Evolutionary conservation across 2,113 vertebrate genomes (phyloP).

Genomic region (Puffinus mauretanicus): DNA sequence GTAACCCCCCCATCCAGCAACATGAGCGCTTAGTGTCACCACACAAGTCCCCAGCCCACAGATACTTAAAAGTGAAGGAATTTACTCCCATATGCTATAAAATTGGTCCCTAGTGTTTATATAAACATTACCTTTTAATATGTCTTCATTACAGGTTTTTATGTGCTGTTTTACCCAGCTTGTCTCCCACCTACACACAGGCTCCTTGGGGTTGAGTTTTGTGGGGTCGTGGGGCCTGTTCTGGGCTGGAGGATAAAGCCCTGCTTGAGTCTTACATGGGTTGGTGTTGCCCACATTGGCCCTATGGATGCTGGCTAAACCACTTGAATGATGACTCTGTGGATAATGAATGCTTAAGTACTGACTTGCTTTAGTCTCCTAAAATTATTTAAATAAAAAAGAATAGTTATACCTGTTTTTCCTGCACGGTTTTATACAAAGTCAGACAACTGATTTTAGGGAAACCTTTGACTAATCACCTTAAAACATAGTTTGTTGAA

Average conservation of each 20-base stretch:
- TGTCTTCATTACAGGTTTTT: background rate
- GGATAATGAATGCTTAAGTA: background rate
- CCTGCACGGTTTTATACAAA: background rate
- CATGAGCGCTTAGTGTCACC: background rate
- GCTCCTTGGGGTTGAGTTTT: background rate
- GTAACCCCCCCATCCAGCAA: background rate
- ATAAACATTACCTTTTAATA: background rate
- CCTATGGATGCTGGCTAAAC: background rate
- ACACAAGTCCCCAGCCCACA: background rate
- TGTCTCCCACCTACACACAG: background rate
- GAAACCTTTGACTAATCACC: background rate
- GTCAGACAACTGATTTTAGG: background rate
- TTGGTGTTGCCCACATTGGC: background rate
- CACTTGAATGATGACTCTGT: background rate
- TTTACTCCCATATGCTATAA: background rate
- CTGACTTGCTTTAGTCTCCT: background rate
- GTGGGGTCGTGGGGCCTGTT: background rate
- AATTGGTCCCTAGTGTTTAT: background rate
- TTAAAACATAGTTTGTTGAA: background rate
- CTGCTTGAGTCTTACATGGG: accelerated
- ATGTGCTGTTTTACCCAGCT: background rate
- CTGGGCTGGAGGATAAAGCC: background rate
- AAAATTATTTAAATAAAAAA: slow-evolving; percentile 17
- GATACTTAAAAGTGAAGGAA: background rate
- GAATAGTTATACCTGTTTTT: slow-evolving; percentile 22